Percentiles rank a stretch among this genome's conserved stretches.
These are phyloP conservation scores for Pemphigus obesinymphae DNA, from an alignment of 1,140 invertebrate species.

Conservation along the genomic window DNA sequence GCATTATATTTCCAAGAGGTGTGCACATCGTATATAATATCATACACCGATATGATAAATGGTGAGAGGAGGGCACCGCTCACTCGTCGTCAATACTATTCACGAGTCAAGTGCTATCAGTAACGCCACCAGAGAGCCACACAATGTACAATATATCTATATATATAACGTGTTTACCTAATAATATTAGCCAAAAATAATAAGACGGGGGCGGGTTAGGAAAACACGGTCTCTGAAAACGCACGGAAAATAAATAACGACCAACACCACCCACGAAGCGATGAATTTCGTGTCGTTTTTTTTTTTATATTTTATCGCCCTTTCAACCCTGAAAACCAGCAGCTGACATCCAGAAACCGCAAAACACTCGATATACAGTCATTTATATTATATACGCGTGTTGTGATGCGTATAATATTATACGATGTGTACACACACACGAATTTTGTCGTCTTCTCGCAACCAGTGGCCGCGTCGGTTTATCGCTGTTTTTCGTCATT, in stretches of 20 bases:
- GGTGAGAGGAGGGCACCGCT: neutral
- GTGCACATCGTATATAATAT: neutral
- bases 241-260: constrained; percentile 9
- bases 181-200: neutral
- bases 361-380: constrained; percentile 4
- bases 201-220: neutral
- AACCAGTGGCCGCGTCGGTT: neutral
- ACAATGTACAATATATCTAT: neutral
- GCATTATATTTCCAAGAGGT: constrained; percentile 12
- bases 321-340: constrained; percentile 23
- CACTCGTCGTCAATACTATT: constrained; percentile 3
- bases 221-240: neutral
- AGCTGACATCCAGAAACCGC: constrained; percentile 6
- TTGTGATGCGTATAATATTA: neutral
- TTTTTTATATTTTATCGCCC: neutral
- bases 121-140: neutral
- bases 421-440: neutral
- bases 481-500: neutral
- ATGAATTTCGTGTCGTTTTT: neutral
- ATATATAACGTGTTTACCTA: neutral
- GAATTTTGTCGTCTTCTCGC: neutral
- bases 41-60: neutral
- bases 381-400: neutral
- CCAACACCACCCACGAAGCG: constrained; percentile 3
- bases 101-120: constrained; percentile 17